A percentile compares a stretch with the other conserved stretches of the same genome.
These are phyloP conservation scores for Equus quagga DNA, from an alignment of 2,113 vertebrate species.

Conservation along the genomic window DNA sequence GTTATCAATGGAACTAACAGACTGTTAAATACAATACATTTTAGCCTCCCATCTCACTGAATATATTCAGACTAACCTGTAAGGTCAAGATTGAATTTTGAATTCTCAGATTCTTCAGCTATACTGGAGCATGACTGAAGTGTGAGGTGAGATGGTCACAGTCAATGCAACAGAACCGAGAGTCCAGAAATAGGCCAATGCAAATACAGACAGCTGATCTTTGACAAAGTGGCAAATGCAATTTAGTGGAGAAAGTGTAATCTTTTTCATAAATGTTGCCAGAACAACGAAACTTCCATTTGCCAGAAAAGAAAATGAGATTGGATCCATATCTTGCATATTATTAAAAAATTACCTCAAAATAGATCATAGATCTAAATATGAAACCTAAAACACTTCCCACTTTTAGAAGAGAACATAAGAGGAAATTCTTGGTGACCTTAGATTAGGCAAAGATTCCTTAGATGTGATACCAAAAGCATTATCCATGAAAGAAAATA, in stretches of 20 bases:
- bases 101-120: not conserved
- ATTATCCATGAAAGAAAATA: not conserved
- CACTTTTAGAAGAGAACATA: not conserved
- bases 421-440: not conserved
- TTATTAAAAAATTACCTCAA: not conserved
- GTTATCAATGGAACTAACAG: not conserved
- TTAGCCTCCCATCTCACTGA: not conserved
- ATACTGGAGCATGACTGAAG: not conserved
- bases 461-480: not conserved
- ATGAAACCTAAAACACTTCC: not conserved
- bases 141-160: not conserved
- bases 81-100: not conserved
- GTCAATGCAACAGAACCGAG: not conserved
- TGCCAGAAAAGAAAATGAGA: not conserved
- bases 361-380: not conserved
- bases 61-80: not conserved
- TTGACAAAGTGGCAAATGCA: not conserved
- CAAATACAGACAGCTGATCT: not conserved
- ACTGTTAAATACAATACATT: not conserved
- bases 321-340: not conserved
- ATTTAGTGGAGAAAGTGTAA: not conserved
- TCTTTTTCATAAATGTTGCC: not conserved
- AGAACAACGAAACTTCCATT: not conserved
- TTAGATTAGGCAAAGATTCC: slow-evolving; percentile 1
- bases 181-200: not conserved